A percentile compares a stretch with the other conserved stretches of the same genome.
Conservation (phyloP, 2,113 vertebrate genomes). For the Cettia cetti region DNA sequence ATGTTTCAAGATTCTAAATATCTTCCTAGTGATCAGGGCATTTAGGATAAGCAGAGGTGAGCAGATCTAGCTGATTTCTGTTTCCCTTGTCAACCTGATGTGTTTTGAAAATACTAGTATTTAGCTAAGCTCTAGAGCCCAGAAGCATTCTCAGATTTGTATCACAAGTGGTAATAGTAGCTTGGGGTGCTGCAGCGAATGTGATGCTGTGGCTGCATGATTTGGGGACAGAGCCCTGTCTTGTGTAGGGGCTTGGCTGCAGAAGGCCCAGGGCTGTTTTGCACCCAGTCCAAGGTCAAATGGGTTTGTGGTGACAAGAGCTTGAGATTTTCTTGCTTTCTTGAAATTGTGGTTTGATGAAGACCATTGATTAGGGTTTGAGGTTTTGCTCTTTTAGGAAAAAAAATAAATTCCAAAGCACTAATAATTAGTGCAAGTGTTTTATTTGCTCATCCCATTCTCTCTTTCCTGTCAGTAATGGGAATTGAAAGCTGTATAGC, state of each 20-base stretch:
- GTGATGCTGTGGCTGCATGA: accelerated
- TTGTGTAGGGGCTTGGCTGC: not conserved
- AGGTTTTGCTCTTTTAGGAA: not conserved
- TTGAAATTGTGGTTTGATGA: not conserved
- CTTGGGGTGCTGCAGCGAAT: not conserved
- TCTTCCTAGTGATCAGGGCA: not conserved
- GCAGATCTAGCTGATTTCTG: not conserved
- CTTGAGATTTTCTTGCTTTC: not conserved
- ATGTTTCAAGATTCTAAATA: not conserved
- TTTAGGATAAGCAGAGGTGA: not conserved
- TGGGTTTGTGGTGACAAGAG: not conserved
- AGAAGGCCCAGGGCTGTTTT: not conserved
- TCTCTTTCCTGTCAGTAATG: not conserved
- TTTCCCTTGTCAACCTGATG: not conserved
- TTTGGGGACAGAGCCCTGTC: not conserved
- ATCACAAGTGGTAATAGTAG: not conserved
- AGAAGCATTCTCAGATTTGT: not conserved
- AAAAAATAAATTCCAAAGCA: not conserved
- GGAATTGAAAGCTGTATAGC: not conserved
- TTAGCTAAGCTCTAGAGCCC: not conserved
- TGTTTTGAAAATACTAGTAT: not conserved
- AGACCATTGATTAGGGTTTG: not conserved
- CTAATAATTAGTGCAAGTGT: not conserved
- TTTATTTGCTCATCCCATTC: not conserved
- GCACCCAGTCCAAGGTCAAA: not conserved